A percentile compares a stretch with the other conserved stretches of the same genome.
phyloP scores from a whole-genome alignment of 2,113 vertebrate genomes.

The Ciconia maguari region DNA sequence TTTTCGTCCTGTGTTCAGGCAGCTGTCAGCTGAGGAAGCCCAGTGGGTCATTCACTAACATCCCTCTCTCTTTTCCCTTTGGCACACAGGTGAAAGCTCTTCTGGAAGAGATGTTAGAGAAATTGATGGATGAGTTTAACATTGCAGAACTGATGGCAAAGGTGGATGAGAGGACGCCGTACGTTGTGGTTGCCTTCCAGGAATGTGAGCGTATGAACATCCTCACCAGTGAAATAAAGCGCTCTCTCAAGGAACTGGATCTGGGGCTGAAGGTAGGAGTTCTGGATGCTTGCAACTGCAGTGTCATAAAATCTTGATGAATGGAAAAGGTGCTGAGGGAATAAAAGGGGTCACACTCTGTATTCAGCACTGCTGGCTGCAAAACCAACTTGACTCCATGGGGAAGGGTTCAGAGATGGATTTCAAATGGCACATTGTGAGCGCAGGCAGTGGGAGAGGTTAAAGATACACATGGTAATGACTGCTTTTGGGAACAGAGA shows the following conservation, averaged over 20 bases:
- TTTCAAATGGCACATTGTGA: neutral
- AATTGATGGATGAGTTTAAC: constrained; percentile 88
- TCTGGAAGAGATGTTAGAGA: constrained; percentile 90
- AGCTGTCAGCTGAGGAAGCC: neutral
- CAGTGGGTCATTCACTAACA: neutral
- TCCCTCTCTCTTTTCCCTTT: neutral
- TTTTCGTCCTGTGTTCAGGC: neutral
- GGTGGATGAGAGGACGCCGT: constrained; percentile 88
- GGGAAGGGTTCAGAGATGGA: neutral
- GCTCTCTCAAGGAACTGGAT: constrained; percentile 82
- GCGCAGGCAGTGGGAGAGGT: neutral
- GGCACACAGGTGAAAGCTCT: constrained; percentile 80
- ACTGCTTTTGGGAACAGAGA: neutral
- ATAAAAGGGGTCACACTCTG: neutral
- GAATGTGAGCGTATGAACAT: constrained; percentile 94
- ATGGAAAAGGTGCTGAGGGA: neutral
- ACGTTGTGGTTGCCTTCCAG: constrained; percentile 88
- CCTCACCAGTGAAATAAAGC: constrained; percentile 84
- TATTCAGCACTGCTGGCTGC: neutral
- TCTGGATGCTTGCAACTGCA: neutral
- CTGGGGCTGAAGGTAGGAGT: constrained; percentile 88
- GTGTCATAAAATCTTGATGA: too few species aligned
- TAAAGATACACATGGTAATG: neutral
- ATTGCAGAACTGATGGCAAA: constrained; percentile 83
- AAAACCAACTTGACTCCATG: neutral